Evolutionary conservation across 2,797 vertebrate species (phyloP), one percentile per base, ranked within the genome.

Genomic region (Pangasius sanitwongsei): DNA sequence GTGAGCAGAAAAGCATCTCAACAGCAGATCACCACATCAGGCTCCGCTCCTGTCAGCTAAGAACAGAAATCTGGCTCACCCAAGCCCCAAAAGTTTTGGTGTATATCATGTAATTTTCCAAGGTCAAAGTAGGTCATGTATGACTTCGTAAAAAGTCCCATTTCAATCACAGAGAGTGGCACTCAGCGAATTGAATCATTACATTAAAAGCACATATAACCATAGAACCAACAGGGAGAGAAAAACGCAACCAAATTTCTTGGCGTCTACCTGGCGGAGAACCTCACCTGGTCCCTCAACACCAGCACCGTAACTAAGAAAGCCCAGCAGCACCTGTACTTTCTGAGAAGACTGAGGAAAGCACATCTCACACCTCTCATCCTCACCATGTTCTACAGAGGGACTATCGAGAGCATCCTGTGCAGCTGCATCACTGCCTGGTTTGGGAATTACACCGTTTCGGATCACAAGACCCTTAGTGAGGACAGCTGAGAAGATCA

Each of bases 141-240:
- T 37, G n/a, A 85, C n/a, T 28, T 7, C 8, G 9, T 20, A 59
- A 61, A 55, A 16, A 23, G 55, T 55, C 0, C 7, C 6, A 31
- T 53, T 67, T 74, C 28, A 86, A 80, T 90, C 48, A 31, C 0
- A 15, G 11, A 82, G 48, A 84, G 78, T 53, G 84, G 12, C 12
- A 34, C 75, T 72, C 31, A 86, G 83, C 7, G 6, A 88, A 86
- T 25, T 41, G 48, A 86, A 0, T 59, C 55, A 59, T 75, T 82
- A 77, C n/a, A 25, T 31, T 89, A 37, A 75, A 83, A 72, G 87
- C 53, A 70, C 25, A n/a, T 34, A 34, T 13, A 77, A 31, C 28
- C 53, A 74, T n/a, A 83, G 55, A 72, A 20, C 57, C 37, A 80
- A 80, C 44, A 86, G 31, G 48, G 34, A 86, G 44, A 80, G 37